Percentiles rank a stretch among this genome's conserved stretches.
Evolutionary conservation across 2,113 vertebrate species (phyloP).

Genomic region (Tragelaphus imberbis): DNA sequence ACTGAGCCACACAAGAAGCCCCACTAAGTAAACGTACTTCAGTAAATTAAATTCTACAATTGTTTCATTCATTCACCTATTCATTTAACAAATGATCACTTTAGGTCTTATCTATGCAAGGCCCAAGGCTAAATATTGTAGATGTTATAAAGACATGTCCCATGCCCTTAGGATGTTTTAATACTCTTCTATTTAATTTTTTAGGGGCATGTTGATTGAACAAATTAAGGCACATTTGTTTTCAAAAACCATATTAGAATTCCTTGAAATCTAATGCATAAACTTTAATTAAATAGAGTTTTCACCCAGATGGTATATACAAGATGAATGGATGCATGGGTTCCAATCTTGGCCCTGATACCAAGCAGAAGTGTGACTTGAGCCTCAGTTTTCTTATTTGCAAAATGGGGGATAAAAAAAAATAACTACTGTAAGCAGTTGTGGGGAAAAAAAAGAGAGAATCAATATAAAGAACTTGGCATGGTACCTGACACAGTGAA

Average conservation of each 20-base stretch:
- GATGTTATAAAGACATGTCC: background rate
- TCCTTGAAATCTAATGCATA: background rate
- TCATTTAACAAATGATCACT: background rate
- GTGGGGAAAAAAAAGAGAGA: background rate
- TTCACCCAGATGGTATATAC: background rate
- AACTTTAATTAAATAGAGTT: background rate
- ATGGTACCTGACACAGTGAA: background rate
- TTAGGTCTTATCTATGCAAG: background rate
- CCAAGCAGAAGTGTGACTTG: background rate
- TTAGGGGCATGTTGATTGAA: background rate
- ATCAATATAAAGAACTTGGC: background rate
- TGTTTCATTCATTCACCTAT: background rate
- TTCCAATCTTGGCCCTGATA: background rate
- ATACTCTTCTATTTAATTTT: background rate
- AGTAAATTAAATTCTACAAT: background rate
- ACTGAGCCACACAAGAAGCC: background rate
- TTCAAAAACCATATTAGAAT: background rate
- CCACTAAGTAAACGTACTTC: background rate
- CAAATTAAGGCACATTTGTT: background rate
- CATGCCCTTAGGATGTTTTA: background rate
- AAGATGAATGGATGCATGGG: background rate
- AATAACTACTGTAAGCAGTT: background rate
- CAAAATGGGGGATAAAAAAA: background rate
- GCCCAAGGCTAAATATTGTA: background rate
- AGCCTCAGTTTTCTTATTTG: conserved; percentile 7